Evolutionary conservation across 35 echinoderm and acorn worm genomes (phyloP).

Genomic region (Diadema setosum): DNA sequence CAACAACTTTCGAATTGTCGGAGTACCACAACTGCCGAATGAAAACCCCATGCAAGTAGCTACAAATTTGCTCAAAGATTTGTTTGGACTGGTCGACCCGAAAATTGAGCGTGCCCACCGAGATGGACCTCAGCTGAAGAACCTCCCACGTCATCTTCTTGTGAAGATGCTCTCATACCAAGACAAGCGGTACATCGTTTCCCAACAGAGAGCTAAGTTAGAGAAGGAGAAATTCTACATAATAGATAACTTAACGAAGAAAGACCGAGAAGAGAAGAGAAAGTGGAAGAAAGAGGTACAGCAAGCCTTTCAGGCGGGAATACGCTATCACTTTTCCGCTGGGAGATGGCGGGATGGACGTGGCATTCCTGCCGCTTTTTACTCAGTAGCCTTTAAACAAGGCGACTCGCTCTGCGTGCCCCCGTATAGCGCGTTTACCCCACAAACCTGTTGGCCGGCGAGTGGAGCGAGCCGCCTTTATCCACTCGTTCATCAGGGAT

Average conservation of each 20-base stretch:
- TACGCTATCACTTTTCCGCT: not conserved
- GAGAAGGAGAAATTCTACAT: not conserved
- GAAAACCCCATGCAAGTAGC: constrained; percentile 12
- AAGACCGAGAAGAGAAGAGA: constrained; percentile 32
- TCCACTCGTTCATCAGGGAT: too few relatives aligned
- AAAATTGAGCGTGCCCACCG: constrained; percentile 47
- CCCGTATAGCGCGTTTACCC: too few relatives aligned
- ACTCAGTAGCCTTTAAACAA: not conserved
- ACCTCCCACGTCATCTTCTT: constrained; percentile 20
- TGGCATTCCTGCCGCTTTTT: not conserved
- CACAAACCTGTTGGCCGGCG: too few relatives aligned
- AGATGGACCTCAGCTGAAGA: not conserved
- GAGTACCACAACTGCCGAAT: not conserved
- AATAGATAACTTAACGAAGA: constrained; percentile 23
- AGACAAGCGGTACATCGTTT: constrained; percentile 25
- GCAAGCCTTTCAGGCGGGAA: not conserved
- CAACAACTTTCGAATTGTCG: constrained; percentile 55
- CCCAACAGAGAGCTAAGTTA: not conserved
- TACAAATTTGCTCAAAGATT: not conserved
- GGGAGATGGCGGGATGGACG: not conserved
- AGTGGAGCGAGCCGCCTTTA: too few relatives aligned
- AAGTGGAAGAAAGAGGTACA: not conserved
- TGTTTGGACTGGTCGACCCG: constrained; percentile 11
- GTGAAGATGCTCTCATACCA: constrained; percentile 45
- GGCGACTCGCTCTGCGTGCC: too few relatives aligned